These are phyloP conservation scores for Hololepta plana DNA, from an alignment of 2,888 invertebrate genomes.

Conservation along the genomic window DNA sequence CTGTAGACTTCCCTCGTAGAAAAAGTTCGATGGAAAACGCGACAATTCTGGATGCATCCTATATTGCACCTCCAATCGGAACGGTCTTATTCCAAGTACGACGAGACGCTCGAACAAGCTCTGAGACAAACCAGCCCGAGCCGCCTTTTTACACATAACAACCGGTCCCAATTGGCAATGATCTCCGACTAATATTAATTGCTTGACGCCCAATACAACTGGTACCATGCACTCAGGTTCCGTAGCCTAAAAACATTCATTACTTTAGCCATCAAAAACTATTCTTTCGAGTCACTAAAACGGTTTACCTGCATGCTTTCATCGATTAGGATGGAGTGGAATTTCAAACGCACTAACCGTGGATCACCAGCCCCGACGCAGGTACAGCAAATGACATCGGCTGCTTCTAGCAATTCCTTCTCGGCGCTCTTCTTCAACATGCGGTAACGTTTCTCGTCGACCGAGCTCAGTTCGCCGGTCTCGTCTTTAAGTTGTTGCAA, in stretches of 20 bases:
- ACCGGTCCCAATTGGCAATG: constrained; percentile 98
- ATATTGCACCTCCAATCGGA: constrained; percentile 93
- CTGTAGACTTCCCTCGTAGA: constrained; percentile 96
- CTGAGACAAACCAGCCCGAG: constrained; percentile 90
- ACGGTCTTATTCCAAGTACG: constrained; percentile 90
- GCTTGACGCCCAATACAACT: constrained; percentile 91
- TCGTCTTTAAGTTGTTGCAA: constrained; percentile 94
- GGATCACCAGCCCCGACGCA: constrained; percentile 98
- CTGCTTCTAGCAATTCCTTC: constrained; percentile 77
- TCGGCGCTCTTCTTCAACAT: constrained; percentile 82
- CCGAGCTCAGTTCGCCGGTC: constrained; percentile 89
- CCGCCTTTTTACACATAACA: constrained; percentile 98
- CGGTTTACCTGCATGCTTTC: constrained; percentile 56
- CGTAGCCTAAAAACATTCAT: constrained; percentile 42
- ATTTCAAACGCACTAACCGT: constrained; percentile 78
- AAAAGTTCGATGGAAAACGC: constrained; percentile 96
- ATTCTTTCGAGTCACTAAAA: constrained; percentile 3
- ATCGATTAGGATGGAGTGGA: constrained; percentile 91
- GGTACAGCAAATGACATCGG: constrained; percentile 98
- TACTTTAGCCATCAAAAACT: constrained; percentile 3
- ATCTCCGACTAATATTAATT: constrained; percentile 94
- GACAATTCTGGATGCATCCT: constrained; percentile 98
- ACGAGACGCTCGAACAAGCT: constrained; percentile 94
- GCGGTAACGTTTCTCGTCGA: constrained; percentile 88
- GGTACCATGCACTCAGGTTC: constrained; percentile 99